phyloP scores from a whole-genome alignment of 2,113 vertebrate genomes.

The zebrafish (Danio rerio) region GRCz12tu NC_133176.1:14048501-14049000 shows the following conservation, averaged over 20 bases:
- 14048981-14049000: too few species aligned
- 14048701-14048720: conserved; percentile 37
- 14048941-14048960: too few species aligned
- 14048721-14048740: conserved; percentile 9
- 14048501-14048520: conserved; percentile 47
- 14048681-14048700: conserved; percentile 21
- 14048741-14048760: conserved; percentile 22
- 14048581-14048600: conserved; percentile 30
- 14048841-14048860: conserved; percentile 34
- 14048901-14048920: conserved; percentile 1
- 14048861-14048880: not conserved
- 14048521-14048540: conserved; percentile 4
- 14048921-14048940: too few species aligned
- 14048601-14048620: conserved; percentile 44
- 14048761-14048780: conserved; percentile 28
- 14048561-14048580: conserved; percentile 28
- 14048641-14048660: conserved; percentile 44
- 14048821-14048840: conserved; percentile 33
- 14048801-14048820: conserved; percentile 43
- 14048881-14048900: not conserved
- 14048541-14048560: conserved; percentile 22
- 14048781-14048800: conserved; percentile 24
- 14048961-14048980: too few species aligned
- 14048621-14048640: conserved; percentile 48
- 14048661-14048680: conserved; percentile 34